Evolutionary conservation across 2,888 invertebrate species (phyloP).

Genomic region (Teleogryllus oceanicus): DNA sequence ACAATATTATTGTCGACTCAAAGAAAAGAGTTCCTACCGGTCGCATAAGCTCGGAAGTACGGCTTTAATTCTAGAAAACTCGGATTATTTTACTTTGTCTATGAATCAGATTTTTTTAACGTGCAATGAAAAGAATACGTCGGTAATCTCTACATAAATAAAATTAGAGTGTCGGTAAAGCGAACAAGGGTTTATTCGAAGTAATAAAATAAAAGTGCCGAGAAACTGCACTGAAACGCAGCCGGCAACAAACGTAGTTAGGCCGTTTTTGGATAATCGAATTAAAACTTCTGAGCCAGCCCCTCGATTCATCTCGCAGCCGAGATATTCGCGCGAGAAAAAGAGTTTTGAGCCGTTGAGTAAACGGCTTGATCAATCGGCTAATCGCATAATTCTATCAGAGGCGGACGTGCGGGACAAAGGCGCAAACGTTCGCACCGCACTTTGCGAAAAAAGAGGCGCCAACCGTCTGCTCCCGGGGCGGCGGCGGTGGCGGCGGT

Average conservation of each 20-base stretch:
- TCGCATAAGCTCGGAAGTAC: too few relatives aligned
- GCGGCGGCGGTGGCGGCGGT: not conserved
- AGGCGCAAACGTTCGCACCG: not conserved
- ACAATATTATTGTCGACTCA: too few relatives aligned
- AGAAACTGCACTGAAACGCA: not conserved
- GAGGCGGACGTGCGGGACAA: not conserved
- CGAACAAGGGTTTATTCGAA: too few relatives aligned
- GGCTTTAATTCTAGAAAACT: too few relatives aligned
- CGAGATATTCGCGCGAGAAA: not conserved
- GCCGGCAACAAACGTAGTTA: not conserved
- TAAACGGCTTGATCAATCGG: constrained; percentile 9
- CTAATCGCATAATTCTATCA: not conserved
- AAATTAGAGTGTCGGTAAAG: too few relatives aligned
- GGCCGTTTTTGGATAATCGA: not conserved
- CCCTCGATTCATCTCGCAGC: not conserved
- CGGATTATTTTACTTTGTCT: too few relatives aligned
- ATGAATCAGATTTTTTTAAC: too few relatives aligned
- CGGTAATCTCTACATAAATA: too few relatives aligned
- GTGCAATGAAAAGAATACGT: too few relatives aligned
- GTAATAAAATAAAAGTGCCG: not conserved
- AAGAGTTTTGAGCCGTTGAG: constrained; percentile 4
- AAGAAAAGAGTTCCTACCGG: too few relatives aligned
- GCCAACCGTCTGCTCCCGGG: not conserved
- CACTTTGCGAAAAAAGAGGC: not conserved
- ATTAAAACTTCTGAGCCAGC: not conserved